These are phyloP conservation scores for Dynastes grantii DNA, from an alignment of 2,888 invertebrate species.

Conservation along the genomic window DNA sequence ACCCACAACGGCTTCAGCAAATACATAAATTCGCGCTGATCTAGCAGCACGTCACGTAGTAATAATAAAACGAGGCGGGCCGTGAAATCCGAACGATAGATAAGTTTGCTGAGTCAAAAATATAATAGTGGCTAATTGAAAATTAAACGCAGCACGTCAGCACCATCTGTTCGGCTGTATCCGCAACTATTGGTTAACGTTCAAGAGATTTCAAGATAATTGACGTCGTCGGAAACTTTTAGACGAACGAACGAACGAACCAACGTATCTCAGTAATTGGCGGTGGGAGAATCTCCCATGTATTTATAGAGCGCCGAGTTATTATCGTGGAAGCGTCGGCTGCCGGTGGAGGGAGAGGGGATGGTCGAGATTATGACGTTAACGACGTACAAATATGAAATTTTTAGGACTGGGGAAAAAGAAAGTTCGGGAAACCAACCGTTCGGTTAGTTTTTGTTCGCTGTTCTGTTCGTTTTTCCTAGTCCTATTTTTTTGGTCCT, in stretches of 20 bases:
- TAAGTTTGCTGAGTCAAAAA: slow-evolving; percentile 21
- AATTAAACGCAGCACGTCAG: slow-evolving; percentile 25
- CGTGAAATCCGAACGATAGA: slow-evolving; percentile 11
- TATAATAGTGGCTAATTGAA: slow-evolving; percentile 26
- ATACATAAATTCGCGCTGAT: slow-evolving; percentile 17
- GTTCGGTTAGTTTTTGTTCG: neutral
- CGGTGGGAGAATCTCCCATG: slow-evolving; percentile 5
- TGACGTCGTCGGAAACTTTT: slow-evolving; percentile 29
- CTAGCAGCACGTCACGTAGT: slow-evolving; percentile 12
- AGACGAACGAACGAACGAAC: slow-evolving; percentile 18
- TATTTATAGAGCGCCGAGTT: slow-evolving; percentile 9
- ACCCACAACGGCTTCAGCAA: neutral
- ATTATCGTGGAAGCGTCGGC: slow-evolving; percentile 16
- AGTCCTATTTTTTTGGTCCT: neutral
- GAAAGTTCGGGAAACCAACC: neutral
- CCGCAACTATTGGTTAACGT: slow-evolving; percentile 31
- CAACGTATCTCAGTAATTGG: slow-evolving; percentile 21
- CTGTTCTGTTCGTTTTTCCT: neutral
- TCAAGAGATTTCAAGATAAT: slow-evolving; percentile 22
- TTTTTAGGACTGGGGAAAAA: neutral
- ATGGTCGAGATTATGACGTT: neutral
- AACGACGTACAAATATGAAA: slow-evolving; percentile 6
- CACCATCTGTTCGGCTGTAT: slow-evolving; percentile 11
- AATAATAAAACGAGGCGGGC: neutral
- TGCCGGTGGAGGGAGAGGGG: neutral